Conservation (phyloP, 2,113 vertebrate genomes). For the Syrmaticus mikado region DNA sequence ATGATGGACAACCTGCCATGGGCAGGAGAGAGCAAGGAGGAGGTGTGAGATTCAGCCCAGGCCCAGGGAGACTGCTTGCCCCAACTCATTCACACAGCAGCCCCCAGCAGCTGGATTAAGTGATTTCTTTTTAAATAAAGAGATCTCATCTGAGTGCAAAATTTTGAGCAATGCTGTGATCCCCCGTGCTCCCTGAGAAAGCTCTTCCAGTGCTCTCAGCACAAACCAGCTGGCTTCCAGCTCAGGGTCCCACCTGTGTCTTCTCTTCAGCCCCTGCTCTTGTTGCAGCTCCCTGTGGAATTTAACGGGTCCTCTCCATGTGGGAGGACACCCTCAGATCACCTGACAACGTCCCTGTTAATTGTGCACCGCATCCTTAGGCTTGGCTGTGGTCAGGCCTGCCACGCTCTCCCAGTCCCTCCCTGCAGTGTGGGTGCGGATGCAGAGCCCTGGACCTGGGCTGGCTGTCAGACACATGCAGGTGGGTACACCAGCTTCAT, state of each 20-base stretch:
- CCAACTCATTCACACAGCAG: neutral
- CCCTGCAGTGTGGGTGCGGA: neutral
- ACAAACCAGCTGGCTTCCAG: neutral
- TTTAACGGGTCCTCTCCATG: neutral
- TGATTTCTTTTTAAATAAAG: neutral
- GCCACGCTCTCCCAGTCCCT: neutral
- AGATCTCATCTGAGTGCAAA: constrained; percentile 12
- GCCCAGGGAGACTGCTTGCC: neutral
- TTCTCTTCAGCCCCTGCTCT: neutral
- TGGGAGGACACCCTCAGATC: neutral
- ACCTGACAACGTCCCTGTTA: neutral
- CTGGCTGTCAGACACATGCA: neutral
- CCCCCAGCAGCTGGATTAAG: neutral
- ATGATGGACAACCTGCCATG: neutral
- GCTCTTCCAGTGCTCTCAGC: constrained; percentile 17
- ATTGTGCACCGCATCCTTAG: neutral
- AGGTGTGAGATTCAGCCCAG: neutral
- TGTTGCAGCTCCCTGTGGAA: neutral
- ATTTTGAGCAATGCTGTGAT: neutral
- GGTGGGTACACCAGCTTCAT: neutral
- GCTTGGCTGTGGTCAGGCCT: neutral
- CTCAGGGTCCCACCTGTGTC: neutral
- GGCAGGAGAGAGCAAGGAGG: neutral
- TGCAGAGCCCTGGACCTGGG: neutral
- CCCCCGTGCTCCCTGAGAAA: constrained; percentile 1